Conservation (phyloP, 2,797 vertebrate species). For the Kryptopterus vitreolus region DNA sequence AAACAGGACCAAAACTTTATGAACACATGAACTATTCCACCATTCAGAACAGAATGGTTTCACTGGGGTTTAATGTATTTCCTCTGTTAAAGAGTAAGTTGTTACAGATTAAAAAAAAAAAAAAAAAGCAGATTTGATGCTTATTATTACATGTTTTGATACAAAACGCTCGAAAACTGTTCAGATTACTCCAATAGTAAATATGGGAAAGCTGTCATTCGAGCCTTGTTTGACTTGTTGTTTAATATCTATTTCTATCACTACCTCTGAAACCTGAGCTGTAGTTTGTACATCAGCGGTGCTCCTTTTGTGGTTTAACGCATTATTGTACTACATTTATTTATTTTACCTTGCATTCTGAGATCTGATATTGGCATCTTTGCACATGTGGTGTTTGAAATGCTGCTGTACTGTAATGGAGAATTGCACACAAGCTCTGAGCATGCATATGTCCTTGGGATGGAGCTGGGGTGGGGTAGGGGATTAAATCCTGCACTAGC, state of each 20-base stretch:
- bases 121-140: background rate
- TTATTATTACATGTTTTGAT: background rate
- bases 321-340: background rate
- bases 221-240: too few relatives aligned
- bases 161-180: background rate
- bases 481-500: slow-evolving; percentile 50
- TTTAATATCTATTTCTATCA: background rate
- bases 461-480: slow-evolving; percentile 51
- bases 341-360: background rate
- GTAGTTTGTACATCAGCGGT: background rate
- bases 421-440: slow-evolving; percentile 27
- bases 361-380: background rate
- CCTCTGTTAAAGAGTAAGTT: too few relatives aligned
- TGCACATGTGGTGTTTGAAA: background rate
- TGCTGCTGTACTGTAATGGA: background rate
- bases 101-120: too few relatives aligned
- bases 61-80: background rate
- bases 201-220: too few relatives aligned
- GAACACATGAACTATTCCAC: background rate
- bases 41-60: background rate
- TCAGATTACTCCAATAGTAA: too few relatives aligned
- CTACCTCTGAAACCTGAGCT: too few relatives aligned
- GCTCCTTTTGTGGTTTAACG: background rate
- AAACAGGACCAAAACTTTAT: too few relatives aligned
- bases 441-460: slow-evolving; percentile 20